Percentiles rank a stretch among this genome's conserved stretches.
Conservation (phyloP, 1,140 invertebrate genomes). For the Thaumatotibia leucotreta region DNA sequence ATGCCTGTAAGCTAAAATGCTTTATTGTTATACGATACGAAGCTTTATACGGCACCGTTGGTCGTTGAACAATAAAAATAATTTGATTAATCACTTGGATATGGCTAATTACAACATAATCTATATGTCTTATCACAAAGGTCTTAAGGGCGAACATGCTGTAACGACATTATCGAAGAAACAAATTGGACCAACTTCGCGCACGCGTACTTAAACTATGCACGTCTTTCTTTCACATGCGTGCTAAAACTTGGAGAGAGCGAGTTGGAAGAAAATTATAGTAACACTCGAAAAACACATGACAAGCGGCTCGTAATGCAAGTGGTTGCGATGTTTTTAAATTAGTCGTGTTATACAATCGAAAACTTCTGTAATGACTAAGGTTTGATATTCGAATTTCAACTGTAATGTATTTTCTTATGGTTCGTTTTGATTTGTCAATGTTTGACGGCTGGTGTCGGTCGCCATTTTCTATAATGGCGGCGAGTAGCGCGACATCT, state of each 20-base stretch:
- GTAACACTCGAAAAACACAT: not conserved
- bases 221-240: not conserved
- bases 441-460: conserved; percentile 50
- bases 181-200: conserved; percentile 7
- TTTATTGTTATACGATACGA: not conserved
- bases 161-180: not conserved
- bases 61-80: conserved; percentile 8
- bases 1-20: not conserved
- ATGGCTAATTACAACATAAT: conserved; percentile 12
- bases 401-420: conserved; percentile 17
- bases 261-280: not conserved
- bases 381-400: conserved; percentile 20
- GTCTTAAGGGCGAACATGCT: not conserved
- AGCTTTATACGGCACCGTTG: not conserved
- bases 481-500: conserved; percentile 63
- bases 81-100: conserved; percentile 14
- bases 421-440: conserved; percentile 28
- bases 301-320: not conserved
- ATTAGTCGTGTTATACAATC: conserved; percentile 58
- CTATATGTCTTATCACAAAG: conserved; percentile 5
- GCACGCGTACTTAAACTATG: conserved; percentile 5
- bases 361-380: conserved; percentile 42
- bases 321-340: conserved; percentile 29
- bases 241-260: not conserved
- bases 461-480: conserved; percentile 69